Conservation (phyloP, 2,797 vertebrate species). For the Fistularia tabacaria region DNA sequence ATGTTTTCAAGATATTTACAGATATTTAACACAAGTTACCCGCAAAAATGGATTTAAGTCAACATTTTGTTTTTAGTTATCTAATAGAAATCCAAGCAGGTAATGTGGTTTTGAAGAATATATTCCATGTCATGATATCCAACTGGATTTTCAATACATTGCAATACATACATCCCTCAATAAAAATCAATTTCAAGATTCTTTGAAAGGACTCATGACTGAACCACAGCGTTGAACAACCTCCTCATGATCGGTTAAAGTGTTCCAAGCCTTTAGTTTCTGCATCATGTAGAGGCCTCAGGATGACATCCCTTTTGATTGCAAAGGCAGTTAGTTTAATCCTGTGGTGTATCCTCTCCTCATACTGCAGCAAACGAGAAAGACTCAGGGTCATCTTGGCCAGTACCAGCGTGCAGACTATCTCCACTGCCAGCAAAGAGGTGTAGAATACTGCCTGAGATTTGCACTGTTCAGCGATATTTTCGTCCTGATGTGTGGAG, state of each 20-base stretch:
- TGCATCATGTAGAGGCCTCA: conserved; percentile 53
- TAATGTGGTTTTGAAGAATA: too few relatives aligned
- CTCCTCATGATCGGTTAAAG: not conserved
- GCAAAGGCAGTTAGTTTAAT: conserved; percentile 69
- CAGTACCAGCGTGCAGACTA: conserved; percentile 58
- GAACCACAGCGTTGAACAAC: not conserved
- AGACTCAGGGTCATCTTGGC: conserved; percentile 58
- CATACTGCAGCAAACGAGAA: conserved; percentile 54
- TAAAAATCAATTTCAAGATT: not conserved
- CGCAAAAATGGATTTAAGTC: too few relatives aligned
- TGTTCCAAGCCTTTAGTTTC: conserved; percentile 44
- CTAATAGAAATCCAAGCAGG: too few relatives aligned
- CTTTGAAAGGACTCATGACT: not conserved
- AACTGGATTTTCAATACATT: too few relatives aligned
- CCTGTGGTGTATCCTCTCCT: conserved; percentile 34
- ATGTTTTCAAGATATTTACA: too few relatives aligned
- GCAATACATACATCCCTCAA: not conserved
- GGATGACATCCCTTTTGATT: conserved; percentile 63
- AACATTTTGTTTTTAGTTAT: too few relatives aligned
- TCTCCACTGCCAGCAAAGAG: conserved; percentile 56
- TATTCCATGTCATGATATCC: too few relatives aligned
- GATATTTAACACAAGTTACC: too few relatives aligned
- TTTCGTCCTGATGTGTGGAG: conserved; percentile 5
- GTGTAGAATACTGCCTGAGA: conserved; percentile 50
- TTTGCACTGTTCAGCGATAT: conserved; percentile 51